A percentile compares a stretch with the other conserved stretches of the same genome.
Evolutionary conservation across 2,888 invertebrate species (phyloP).

Genomic region (Halictus quadricinctus): DNA sequence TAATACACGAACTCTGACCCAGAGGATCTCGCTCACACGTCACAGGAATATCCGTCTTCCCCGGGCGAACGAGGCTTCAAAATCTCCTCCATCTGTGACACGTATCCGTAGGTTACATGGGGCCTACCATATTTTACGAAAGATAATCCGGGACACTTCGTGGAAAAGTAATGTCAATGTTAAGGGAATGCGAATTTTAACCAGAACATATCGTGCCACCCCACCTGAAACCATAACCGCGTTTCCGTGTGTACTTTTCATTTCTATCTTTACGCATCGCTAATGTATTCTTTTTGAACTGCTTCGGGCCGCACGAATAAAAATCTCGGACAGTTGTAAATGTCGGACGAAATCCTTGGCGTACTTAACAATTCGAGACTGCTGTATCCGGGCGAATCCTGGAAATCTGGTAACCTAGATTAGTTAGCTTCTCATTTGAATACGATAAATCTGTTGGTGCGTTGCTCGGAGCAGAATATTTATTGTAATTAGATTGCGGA

Average conservation of each 20-base stretch:
- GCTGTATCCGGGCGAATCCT: not conserved
- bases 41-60: slow-evolving; percentile 57
- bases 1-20: slow-evolving; percentile 61
- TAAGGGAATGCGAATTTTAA: not conserved
- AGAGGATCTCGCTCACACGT: slow-evolving; percentile 56
- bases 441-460: not conserved
- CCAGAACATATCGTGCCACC: not conserved
- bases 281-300: not conserved
- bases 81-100: slow-evolving; percentile 41
- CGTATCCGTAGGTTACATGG: not conserved
- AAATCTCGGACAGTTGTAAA: not conserved
- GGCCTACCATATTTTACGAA: not conserved
- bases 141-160: not conserved
- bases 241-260: not conserved
- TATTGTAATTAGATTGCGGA: not conserved
- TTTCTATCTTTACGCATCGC: not conserved
- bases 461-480: not conserved
- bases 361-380: not conserved
- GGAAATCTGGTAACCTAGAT: not conserved
- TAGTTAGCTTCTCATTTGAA: not conserved
- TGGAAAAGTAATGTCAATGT: not conserved
- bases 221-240: not conserved
- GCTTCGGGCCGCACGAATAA: not conserved
- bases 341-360: not conserved
- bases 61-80: slow-evolving; percentile 38